phyloP scores from a whole-genome alignment of 2,888 invertebrate species.

The Lapara coniferarum region DNA sequence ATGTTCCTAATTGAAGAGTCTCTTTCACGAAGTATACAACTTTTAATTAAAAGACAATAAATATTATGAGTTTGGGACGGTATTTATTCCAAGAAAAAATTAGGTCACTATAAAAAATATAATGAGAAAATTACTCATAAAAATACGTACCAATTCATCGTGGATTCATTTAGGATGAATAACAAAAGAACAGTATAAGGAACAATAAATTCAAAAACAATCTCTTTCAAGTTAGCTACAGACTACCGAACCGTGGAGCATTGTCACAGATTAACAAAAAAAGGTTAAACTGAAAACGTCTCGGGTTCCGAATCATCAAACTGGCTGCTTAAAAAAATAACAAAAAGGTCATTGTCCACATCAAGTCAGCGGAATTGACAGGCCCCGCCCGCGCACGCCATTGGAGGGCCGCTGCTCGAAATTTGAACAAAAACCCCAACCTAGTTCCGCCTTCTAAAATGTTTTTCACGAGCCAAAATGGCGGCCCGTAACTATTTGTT shows the following conservation, averaged over 20 bases:
- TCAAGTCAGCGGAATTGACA: conserved; percentile 78
- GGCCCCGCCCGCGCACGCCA: conserved; percentile 80
- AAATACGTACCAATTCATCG: neutral
- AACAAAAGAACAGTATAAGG: neutral
- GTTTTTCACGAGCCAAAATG: conserved; percentile 79
- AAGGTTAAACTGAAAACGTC: conserved; percentile 31
- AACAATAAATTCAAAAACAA: conserved; percentile 11
- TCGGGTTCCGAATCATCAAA: conserved; percentile 35
- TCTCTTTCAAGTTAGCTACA: conserved; percentile 11
- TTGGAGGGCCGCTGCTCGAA: conserved; percentile 78
- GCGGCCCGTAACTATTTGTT: conserved; percentile 75
- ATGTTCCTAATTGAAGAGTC: neutral
- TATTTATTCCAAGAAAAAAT: no score
- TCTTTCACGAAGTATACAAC: no score
- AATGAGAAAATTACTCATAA: neutral
- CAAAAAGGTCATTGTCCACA: conserved; percentile 75
- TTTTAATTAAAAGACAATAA: no score
- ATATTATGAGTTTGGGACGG: no score
- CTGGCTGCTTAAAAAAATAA: conserved; percentile 54
- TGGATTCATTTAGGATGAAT: neutral
- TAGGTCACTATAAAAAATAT: neutral
- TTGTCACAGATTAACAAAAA: conserved; percentile 31
- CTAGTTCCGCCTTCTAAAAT: conserved; percentile 83
- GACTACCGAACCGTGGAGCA: conserved; percentile 19
- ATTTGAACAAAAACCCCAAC: conserved; percentile 81